These are phyloP conservation scores for Drosophila serrata DNA, from an alignment of 1,140 invertebrate genomes.

Conservation along the genomic window DNA sequence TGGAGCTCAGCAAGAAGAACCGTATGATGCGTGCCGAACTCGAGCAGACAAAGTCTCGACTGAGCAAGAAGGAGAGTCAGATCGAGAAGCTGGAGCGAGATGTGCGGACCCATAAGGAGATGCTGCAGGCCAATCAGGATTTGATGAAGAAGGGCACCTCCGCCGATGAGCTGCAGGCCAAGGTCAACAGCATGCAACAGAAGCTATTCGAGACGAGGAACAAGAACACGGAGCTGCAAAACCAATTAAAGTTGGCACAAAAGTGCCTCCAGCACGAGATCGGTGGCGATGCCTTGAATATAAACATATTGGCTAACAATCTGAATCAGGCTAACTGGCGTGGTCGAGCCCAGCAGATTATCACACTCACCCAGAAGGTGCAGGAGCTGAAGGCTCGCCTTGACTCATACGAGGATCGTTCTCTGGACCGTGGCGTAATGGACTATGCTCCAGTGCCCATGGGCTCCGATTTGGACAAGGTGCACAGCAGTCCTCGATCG, in stretches of 20 bases:
- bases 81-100: slow-evolving; percentile 86
- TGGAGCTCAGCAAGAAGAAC: slow-evolving; percentile 87
- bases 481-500: slow-evolving; percentile 22
- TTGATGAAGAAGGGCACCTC: slow-evolving; percentile 40
- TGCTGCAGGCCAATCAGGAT: slow-evolving; percentile 37
- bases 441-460: slow-evolving; percentile 57
- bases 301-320: slow-evolving; percentile 77
- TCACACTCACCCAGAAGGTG: slow-evolving; percentile 88
- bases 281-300: slow-evolving; percentile 88
- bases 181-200: slow-evolving; percentile 87
- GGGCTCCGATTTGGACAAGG: slow-evolving; percentile 51
- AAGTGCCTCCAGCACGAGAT: slow-evolving; percentile 89
- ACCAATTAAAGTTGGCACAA: slow-evolving; percentile 88
- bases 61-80: slow-evolving; percentile 78
- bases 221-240: slow-evolving; percentile 88
- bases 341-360: slow-evolving; percentile 90
- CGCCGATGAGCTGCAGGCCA: slow-evolving; percentile 87
- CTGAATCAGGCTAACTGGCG: slow-evolving; percentile 87
- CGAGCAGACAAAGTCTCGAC: slow-evolving; percentile 85
- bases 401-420: slow-evolving; percentile 74
- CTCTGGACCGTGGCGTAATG: slow-evolving; percentile 24
- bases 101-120: slow-evolving; percentile 71
- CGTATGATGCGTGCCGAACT: slow-evolving; percentile 86
- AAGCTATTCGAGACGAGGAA: slow-evolving; percentile 90
- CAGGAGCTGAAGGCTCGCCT: slow-evolving; percentile 88